Percentiles rank a stretch among this genome's conserved stretches.
These are phyloP conservation scores for Falco peregrinus DNA, from an alignment of 2,797 vertebrate species.

Conservation along the genomic window DNA sequence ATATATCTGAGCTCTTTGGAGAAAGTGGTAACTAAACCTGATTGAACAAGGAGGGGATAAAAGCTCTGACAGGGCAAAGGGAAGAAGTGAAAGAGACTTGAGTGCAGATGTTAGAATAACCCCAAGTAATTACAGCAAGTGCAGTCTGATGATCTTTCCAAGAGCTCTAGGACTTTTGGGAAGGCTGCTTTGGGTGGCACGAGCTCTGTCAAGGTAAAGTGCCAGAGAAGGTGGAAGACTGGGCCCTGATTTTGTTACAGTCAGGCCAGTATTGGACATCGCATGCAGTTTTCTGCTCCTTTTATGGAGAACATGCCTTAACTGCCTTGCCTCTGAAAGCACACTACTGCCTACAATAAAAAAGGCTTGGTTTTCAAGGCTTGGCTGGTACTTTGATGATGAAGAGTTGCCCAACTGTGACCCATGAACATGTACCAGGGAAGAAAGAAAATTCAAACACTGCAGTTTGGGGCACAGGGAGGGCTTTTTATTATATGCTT, in stretches of 20 bases:
- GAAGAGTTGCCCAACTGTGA: neutral
- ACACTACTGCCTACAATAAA: neutral
- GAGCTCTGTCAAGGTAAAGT: neutral
- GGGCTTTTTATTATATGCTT: neutral
- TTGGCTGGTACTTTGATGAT: neutral
- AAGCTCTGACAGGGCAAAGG: neutral
- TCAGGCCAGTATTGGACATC: neutral
- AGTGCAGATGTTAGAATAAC: neutral
- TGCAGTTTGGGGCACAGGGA: rapidly evolving
- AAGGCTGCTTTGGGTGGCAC: neutral
- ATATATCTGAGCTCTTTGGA: neutral
- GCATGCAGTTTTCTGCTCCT: neutral
- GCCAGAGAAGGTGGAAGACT: neutral
- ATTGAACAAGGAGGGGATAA: neutral
- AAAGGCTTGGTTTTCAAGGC: neutral
- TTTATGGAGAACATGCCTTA: neutral
- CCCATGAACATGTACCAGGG: neutral
- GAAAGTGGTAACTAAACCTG: neutral
- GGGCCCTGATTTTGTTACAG: neutral
- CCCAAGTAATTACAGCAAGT: neutral
- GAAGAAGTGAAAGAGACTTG: neutral
- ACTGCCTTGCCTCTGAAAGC: neutral
- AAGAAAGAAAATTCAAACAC: neutral
- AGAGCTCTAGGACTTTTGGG: neutral
- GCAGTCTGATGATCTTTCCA: neutral